These are phyloP conservation scores for Ictalurus furcatus DNA, from an alignment of 2,113 vertebrate genomes.

Conservation along the genomic window DNA sequence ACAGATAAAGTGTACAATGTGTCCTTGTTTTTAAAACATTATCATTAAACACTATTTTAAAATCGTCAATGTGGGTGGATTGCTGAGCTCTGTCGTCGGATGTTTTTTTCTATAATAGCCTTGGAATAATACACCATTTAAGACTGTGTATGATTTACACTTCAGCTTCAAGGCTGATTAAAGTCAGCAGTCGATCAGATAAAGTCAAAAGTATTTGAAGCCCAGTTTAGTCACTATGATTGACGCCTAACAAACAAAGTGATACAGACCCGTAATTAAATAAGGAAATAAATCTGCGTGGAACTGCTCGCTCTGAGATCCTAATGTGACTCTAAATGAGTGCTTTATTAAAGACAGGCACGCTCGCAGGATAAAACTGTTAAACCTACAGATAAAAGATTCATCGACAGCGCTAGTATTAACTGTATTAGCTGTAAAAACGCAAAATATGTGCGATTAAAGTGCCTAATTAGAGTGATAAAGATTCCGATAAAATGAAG, in stretches of 20 bases:
- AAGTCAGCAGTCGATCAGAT: too few species aligned
- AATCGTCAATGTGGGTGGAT: too few species aligned
- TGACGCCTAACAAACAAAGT: background rate
- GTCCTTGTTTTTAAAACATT: too few species aligned
- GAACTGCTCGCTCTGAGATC: background rate
- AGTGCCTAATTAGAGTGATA: background rate
- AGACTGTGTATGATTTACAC: too few species aligned
- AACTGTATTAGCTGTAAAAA: background rate
- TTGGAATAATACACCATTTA: too few species aligned
- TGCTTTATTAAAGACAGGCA: background rate
- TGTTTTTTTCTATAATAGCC: too few species aligned
- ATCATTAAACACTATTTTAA: too few species aligned
- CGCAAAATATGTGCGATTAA: background rate
- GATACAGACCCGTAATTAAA: background rate
- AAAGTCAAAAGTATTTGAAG: too few species aligned
- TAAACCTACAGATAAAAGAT: background rate
- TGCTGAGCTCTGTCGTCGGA: too few species aligned
- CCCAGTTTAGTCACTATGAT: background rate
- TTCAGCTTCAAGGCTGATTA: too few species aligned
- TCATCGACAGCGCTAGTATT: background rate
- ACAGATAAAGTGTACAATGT: background rate
- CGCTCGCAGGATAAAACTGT: background rate
- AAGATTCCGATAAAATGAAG: background rate
- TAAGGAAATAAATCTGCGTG: background rate
- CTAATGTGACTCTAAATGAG: background rate